These are phyloP conservation scores for Actinostola sp. DNA, from an alignment of 92 coral and sea anemone species.

Conservation along the genomic window DNA sequence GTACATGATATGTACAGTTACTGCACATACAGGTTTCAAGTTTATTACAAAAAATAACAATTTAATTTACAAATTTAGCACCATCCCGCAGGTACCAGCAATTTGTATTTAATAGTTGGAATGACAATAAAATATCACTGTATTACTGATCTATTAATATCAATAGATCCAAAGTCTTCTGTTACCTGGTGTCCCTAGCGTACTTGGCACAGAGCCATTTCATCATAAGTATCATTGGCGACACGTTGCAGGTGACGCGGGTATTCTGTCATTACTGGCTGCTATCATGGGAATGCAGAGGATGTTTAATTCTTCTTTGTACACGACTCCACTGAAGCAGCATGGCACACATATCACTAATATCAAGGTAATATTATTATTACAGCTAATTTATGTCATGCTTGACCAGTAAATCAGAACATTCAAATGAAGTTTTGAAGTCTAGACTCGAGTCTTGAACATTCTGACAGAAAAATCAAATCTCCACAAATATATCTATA, in stretches of 20 bases:
- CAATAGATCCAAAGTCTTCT: not conserved
- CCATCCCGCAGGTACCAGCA: too few relatives aligned
- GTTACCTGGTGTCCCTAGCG: not conserved
- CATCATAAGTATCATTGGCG: not conserved
- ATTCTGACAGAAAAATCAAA: too few relatives aligned
- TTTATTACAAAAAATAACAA: too few relatives aligned
- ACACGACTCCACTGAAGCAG: not conserved
- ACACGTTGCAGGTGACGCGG: not conserved
- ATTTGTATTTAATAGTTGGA: too few relatives aligned
- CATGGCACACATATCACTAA: not conserved
- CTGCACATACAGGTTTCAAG: too few relatives aligned
- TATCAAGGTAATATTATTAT: not conserved
- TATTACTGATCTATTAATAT: not conserved
- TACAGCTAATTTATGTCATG: too few relatives aligned
- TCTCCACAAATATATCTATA: too few relatives aligned
- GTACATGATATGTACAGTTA: too few relatives aligned
- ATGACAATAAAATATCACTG: not conserved
- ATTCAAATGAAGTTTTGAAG: too few relatives aligned
- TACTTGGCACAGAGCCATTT: not conserved
- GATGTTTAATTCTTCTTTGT: conserved; percentile 2
- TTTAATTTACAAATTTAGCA: too few relatives aligned
- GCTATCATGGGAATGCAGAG: conserved; percentile 5
- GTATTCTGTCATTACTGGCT: not conserved
- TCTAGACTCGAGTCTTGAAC: too few relatives aligned
- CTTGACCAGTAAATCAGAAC: too few relatives aligned